These are phyloP conservation scores for Sphaeridia pumilis DNA, from an alignment of 2,888 invertebrate genomes.

Conservation along the genomic window DNA sequence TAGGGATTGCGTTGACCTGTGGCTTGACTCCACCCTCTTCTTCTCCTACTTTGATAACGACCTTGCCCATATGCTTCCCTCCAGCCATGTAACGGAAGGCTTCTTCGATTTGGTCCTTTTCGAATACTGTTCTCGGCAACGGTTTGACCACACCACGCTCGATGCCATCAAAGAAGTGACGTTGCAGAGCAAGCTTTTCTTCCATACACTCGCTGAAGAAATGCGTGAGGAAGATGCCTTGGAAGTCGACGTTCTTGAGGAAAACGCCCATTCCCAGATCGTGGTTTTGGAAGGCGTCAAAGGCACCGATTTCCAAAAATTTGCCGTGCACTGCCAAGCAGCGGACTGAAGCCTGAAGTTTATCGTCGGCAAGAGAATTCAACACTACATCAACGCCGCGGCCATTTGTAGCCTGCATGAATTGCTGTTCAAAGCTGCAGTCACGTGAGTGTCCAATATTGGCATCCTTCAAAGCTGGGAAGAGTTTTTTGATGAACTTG, in stretches of 20 bases:
- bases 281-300: constrained; percentile 38
- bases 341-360: constrained; percentile 53
- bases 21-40: constrained; percentile 38
- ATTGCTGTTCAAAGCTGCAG: constrained; percentile 39
- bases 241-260: constrained; percentile 89
- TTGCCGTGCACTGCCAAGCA: constrained; percentile 52
- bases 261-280: constrained; percentile 77
- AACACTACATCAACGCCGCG: constrained; percentile 80
- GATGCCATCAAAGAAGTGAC: constrained; percentile 54
- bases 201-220: constrained; percentile 58
- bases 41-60: constrained; percentile 44
- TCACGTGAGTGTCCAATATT: constrained; percentile 52
- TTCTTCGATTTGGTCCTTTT: constrained; percentile 53
- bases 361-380: constrained; percentile 52
- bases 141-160: constrained; percentile 56
- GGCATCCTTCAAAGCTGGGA: constrained; percentile 53
- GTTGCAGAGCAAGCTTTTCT: constrained; percentile 53
- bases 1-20: constrained; percentile 42
- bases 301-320: constrained; percentile 58
- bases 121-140: constrained; percentile 53
- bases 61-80: constrained; percentile 75
- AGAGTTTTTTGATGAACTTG: constrained; percentile 71
- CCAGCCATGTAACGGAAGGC: constrained; percentile 61
- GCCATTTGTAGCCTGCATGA: constrained; percentile 66
- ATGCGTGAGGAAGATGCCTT: constrained; percentile 88